Percentiles rank a stretch among this genome's conserved stretches.
Evolutionary conservation across 1,140 invertebrate genomes (phyloP).

Genomic region (Zaprionus lachaisei): DNA sequence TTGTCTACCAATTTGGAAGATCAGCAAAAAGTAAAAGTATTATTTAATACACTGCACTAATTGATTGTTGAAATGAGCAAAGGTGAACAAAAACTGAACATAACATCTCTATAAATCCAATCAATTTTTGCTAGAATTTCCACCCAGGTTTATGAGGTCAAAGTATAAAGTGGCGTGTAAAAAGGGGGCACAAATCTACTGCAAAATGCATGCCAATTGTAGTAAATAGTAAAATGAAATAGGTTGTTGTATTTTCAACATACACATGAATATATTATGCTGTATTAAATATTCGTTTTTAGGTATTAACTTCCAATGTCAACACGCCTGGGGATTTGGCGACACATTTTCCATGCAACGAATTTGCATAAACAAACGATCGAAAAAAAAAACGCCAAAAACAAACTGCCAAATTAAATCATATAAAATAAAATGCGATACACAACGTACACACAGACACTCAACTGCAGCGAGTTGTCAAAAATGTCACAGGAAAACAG

Average conservation of each 20-base stretch:
- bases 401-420: conserved; percentile 72
- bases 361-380: conserved; percentile 68
- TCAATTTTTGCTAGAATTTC: conserved; percentile 41
- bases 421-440: conserved; percentile 66
- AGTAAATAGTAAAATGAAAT: conserved; percentile 7
- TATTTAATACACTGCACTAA: conserved; percentile 48
- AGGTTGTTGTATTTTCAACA: not conserved
- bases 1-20: conserved; percentile 22
- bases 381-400: conserved; percentile 32
- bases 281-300: conserved; percentile 15
- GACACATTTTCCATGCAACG: conserved; percentile 20
- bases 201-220: conserved; percentile 19
- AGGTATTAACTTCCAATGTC: not conserved
- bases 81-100: conserved; percentile 22
- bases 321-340: conserved; percentile 1
- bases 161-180: conserved; percentile 32
- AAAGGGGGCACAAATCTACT: not conserved
- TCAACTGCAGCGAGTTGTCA: conserved; percentile 49
- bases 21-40: conserved; percentile 10
- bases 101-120: conserved; percentile 24
- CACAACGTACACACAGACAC: conserved; percentile 15
- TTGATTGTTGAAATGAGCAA: conserved; percentile 56
- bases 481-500: conserved; percentile 36
- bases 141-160: conserved; percentile 51
- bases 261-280: not conserved